These are phyloP conservation scores for Acleris emargana DNA, from an alignment of 2,888 invertebrate species.

Conservation along the genomic window DNA sequence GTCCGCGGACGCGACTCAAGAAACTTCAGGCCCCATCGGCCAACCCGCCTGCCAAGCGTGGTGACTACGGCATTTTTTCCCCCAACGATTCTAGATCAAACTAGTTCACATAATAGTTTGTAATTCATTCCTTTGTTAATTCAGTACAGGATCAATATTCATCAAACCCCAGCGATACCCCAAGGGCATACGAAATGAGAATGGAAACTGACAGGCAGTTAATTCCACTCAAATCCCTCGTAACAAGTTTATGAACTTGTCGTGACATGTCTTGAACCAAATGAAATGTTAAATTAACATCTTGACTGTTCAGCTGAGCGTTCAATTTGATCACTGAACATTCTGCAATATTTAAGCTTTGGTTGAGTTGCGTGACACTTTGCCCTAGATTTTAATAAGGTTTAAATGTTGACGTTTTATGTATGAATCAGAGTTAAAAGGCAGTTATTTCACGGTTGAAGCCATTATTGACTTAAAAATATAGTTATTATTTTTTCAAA, in stretches of 20 bases:
- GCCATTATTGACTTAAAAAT: slow-evolving; percentile 14
- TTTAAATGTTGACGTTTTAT: slow-evolving; percentile 13
- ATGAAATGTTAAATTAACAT: slow-evolving; percentile 16
- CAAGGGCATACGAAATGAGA: slow-evolving; percentile 10
- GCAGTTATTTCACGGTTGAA: slow-evolving; percentile 16
- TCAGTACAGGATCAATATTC: not conserved
- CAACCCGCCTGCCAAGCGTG: too few relatives aligned
- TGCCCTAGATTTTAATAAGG: slow-evolving; percentile 28
- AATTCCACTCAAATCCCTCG: slow-evolving; percentile 1
- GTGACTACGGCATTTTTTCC: too few relatives aligned
- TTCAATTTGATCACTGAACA: slow-evolving; percentile 4
- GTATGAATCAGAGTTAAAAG: slow-evolving; percentile 24
- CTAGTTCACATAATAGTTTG: too few relatives aligned
- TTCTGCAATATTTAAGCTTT: slow-evolving; percentile 12
- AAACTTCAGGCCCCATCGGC: too few relatives aligned
- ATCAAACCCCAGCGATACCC: not conserved
- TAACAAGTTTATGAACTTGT: slow-evolving; percentile 14
- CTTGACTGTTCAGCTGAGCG: not conserved
- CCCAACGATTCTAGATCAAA: too few relatives aligned
- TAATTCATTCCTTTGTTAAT: too few relatives aligned
- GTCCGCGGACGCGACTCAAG: too few relatives aligned
- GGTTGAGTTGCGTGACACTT: slow-evolving; percentile 21
- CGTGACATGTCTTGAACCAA: not conserved
- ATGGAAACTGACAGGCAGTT: slow-evolving; percentile 25
- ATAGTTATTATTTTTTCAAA: not conserved